Evolutionary conservation across 2,797 vertebrate species (phyloP), one percentile per base, ranked within the genome.

Genomic region (Oceanodroma leucorhoa): DNA sequence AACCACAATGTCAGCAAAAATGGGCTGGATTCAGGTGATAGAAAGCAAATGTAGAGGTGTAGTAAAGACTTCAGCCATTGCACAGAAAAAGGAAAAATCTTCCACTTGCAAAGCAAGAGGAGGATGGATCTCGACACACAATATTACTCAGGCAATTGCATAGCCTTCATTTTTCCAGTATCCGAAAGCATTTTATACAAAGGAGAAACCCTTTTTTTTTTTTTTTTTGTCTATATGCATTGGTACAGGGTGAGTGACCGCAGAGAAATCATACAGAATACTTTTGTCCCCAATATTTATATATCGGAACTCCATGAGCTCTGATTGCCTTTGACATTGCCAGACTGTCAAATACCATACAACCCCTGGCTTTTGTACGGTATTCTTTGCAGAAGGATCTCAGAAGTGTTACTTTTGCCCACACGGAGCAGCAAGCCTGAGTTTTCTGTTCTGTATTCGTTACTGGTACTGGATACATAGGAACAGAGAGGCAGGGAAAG

Each of bases 1-100:
- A 96, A 92, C 24, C 38, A 69, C 77, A 32, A 29, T 65, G 48
- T 93, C 75, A 78, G 71, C 87, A 96, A 90, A 92, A 96, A 46
- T 13, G 5, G 41, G 32, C 23, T 65, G 32, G 32, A 81, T 93
- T 83, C 75, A 69, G 55, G 55, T 60, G 54, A 58, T 3, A 54
- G 62, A 88, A 91, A 86, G 48, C 61, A 89, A 77, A 85, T 30
- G 23, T 6, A 70, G 13, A 62, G 12, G 12, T 5, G 0, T 10
- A 51, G 29, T 55, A 64, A 73, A 94, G 67, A 85, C 54, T 94
- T 87, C 5, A 86, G 73, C 34, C 34, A 18, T 6, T 73, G 53
- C 40, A 61, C 27, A 53, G 81, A 69, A 55, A 73, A 66, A 61
- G 23, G 38, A 69, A 89, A 91, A 58, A 77, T 57, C 23, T 86